A percentile compares a stretch with the other conserved stretches of the same genome.
These are phyloP conservation scores for Puma concolor DNA, from an alignment of 2,113 vertebrate genomes.

Conservation along the genomic window DNA sequence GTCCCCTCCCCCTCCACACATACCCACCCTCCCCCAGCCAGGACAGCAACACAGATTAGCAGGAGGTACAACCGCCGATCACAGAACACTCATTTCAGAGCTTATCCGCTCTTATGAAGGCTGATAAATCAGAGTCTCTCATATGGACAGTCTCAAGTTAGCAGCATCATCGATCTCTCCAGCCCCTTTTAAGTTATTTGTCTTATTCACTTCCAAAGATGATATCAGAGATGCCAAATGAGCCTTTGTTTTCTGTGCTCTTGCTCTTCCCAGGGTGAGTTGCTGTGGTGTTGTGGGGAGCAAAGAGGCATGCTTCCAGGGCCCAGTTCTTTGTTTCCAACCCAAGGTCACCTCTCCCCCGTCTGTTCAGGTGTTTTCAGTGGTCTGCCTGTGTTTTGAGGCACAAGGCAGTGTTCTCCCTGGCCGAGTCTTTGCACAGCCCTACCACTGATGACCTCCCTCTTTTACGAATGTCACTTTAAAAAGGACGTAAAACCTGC, in stretches of 20 bases:
- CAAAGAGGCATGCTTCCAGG: conserved; percentile 9
- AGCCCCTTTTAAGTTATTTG: conserved; percentile 80
- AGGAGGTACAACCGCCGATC: conserved; percentile 62
- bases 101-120: conserved; percentile 77
- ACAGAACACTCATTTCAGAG: conserved; percentile 72
- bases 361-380: conserved; percentile 50
- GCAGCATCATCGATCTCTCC: conserved; percentile 74
- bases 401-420: not conserved
- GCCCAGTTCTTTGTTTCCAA: conserved; percentile 70
- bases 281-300: conserved; percentile 15
- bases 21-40: not conserved
- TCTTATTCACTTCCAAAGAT: conserved; percentile 80
- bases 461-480: conserved; percentile 50
- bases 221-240: conserved; percentile 81
- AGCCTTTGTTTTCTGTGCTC: conserved; percentile 74
- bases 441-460: not conserved
- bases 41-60: conserved; percentile 55
- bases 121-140: conserved; percentile 80
- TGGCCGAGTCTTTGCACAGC: conserved; percentile 26
- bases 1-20: not conserved
- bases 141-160: conserved; percentile 76
- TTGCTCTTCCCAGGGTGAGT: conserved; percentile 50
- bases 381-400: conserved; percentile 48
- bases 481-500: conserved; percentile 53
- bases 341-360: conserved; percentile 74